Conservation (phyloP, 2,797 vertebrate genomes). For the Ambastaia sidthimunki region DNA sequence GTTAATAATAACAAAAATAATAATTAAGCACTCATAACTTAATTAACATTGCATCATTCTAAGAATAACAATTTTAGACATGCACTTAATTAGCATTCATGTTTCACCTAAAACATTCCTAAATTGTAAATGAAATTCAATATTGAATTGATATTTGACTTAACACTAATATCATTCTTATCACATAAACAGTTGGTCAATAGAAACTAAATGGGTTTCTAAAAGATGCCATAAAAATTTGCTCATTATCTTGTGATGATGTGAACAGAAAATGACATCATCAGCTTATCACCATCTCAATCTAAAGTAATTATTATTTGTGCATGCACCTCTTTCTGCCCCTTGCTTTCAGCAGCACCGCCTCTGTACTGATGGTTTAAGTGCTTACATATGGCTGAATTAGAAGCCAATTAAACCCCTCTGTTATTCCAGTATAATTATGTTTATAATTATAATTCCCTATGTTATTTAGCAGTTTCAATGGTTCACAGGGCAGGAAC, state of each 20-base stretch:
- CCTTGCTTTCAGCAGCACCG: neutral
- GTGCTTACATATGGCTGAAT: slow-evolving; percentile 6
- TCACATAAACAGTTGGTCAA: neutral
- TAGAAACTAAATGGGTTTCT: slow-evolving; percentile 1
- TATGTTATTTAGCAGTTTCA: slow-evolving; percentile 19
- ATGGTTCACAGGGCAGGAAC: slow-evolving; percentile 11
- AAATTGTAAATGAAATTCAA: neutral
- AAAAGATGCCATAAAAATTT: slow-evolving; percentile 5
- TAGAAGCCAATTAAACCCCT: neutral
- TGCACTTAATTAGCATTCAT: neutral
- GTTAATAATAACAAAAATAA: no score
- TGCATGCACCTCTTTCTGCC: neutral
- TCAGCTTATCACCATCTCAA: neutral
- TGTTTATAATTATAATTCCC: slow-evolving; percentile 25
- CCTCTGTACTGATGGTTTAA: neutral
- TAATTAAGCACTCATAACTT: neutral
- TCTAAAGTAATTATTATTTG: slow-evolving; percentile 18
- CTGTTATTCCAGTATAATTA: slow-evolving; percentile 19
- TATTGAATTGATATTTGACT: neutral
- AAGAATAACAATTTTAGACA: slow-evolving; percentile 1
- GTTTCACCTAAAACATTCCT: neutral
- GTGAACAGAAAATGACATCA: slow-evolving; percentile 14
- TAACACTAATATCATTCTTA: neutral
- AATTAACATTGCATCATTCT: neutral
- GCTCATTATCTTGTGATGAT: neutral